phyloP scores from a whole-genome alignment of 2,113 vertebrate genomes.

The Fukomys damarensis region DNA sequence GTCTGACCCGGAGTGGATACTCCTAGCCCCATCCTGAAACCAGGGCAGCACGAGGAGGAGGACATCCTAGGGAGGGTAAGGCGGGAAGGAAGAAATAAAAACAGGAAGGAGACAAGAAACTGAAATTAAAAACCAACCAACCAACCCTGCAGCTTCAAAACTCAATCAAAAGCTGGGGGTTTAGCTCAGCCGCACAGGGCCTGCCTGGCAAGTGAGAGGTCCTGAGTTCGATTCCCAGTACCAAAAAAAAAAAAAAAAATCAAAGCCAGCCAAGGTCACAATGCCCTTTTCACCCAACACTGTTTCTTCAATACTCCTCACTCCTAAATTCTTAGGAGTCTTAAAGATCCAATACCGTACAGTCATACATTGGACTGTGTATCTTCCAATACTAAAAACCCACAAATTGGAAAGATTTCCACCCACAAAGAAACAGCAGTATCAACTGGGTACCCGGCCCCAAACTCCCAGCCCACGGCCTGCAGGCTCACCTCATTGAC shows the following conservation, averaged over 20 bases:
- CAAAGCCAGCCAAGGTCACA: neutral
- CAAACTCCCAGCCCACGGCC: neutral
- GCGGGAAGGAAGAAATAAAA: neutral
- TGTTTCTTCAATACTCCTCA: neutral
- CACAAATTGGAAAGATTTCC: neutral
- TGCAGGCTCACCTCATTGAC: too few relatives aligned
- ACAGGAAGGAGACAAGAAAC: neutral
- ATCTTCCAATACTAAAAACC: neutral
- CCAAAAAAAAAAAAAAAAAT: neutral
- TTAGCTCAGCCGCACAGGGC: too few relatives aligned
- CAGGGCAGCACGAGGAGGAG: too few relatives aligned
- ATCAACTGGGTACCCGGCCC: neutral
- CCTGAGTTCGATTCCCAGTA: too few relatives aligned
- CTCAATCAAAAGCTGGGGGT: too few relatives aligned
- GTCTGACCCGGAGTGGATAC: too few relatives aligned
- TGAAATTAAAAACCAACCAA: neutral
- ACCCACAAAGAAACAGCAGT: neutral
- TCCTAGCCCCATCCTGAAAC: too few relatives aligned
- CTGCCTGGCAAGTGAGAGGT: too few relatives aligned
- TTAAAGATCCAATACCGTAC: neutral
- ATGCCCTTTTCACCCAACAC: neutral
- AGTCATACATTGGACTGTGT: neutral
- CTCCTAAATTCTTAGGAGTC: neutral
- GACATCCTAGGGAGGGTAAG: too few relatives aligned
- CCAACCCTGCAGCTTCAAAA: neutral